Evolutionary conservation across 2,113 vertebrate genomes (phyloP).

Genomic region (Leucopsar rothschildi): DNA sequence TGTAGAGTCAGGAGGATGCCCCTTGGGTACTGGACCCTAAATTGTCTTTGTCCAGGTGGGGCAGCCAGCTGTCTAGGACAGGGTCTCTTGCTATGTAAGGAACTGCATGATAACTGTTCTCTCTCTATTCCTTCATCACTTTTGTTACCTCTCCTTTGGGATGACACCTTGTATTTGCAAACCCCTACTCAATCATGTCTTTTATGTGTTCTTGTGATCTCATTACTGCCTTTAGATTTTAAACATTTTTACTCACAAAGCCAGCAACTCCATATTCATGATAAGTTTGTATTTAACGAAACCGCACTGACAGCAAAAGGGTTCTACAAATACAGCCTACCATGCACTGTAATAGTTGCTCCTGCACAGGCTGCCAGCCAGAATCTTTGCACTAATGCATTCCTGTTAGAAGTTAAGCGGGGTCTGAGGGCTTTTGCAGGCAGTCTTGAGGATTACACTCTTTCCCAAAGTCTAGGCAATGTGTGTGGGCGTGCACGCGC

Average conservation of each 20-base stretch:
- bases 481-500: not conserved
- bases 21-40: not conserved
- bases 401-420: not conserved
- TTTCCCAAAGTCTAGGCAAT: not conserved
- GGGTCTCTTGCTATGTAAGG: not conserved
- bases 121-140: not conserved
- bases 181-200: not conserved
- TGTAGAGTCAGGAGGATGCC: rapidly evolving
- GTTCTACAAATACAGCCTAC: not conserved
- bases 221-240: not conserved
- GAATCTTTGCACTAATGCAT: not conserved
- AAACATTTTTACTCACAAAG: not conserved
- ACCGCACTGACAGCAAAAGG: rapidly evolving
- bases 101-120: not conserved
- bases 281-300: not conserved
- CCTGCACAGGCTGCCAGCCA: not conserved
- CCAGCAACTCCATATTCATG: not conserved
- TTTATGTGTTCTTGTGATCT: not conserved
- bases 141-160: not conserved
- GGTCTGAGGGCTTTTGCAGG: not conserved
- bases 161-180: not conserved
- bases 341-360: not conserved
- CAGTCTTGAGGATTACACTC: not conserved
- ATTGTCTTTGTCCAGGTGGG: not conserved
- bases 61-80: not conserved